Evolutionary conservation across 2,888 invertebrate species (phyloP), one percentile per base, ranked within the genome.

Genomic region (Plutella xylostella): DNA sequence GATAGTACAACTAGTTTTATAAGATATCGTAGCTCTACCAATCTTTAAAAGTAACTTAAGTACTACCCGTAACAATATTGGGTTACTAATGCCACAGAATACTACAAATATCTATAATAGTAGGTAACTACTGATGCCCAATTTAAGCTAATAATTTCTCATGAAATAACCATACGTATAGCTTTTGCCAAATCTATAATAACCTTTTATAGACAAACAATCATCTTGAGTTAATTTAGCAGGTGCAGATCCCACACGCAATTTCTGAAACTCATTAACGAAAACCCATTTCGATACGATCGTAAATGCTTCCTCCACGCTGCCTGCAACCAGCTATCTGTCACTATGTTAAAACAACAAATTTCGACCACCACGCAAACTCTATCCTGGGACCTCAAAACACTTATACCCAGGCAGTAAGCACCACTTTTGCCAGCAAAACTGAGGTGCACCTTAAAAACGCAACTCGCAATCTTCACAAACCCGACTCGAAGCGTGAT

Each of bases 281-380:
- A 28, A 45, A 40, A 42, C 42, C 28, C 45, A 45, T 45, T 40
- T 28, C 28, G 31, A 37, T n/a, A 17, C 17, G 11, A 21, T 39
- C 25, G 6, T 39, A 39, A 22, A 39, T 19, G 20, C 19, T 5
- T 37, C 19, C n/a, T 20, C 37, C 37, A 37, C 37, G n/a, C n/a
- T n/a, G n/a, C n/a, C n/a, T n/a, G n/a, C n/a, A n/a, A 17, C n/a
- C 42, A 35, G 20, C 34, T 45, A 73, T 68, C 68, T 69, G 69
- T 68, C 68, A 62, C 39, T 15, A 37, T 37, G 37, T 37, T 19
- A 59, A 55, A 59, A 52, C 21, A 34, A 19, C 50, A 50, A 48
- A 51, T 54, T 50, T 49, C 48, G 55, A 52, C 49, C 55, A 52
- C 56, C 52, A 51, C 50, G 46, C 47, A 45, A 20, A 17, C 33